Evolutionary conservation across 2,888 invertebrate genomes (phyloP), one percentile per base, ranked within the genome.

Genomic region (Rhamnusium bicolor): DNA sequence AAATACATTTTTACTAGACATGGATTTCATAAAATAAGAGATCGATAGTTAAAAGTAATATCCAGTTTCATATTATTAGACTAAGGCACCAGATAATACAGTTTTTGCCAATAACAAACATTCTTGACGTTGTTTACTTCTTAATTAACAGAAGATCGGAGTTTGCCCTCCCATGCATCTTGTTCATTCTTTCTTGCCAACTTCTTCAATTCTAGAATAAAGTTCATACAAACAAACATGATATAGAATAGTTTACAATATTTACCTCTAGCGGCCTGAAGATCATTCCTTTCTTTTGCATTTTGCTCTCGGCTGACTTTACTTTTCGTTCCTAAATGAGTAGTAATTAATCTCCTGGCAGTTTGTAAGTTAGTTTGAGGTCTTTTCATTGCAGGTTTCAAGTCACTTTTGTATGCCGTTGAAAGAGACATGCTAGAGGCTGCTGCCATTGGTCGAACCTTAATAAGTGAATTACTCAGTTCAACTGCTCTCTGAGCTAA

Each of bases 151-250:
- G 76, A 74, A 19, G 82, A 82, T 21, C 77, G 77, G n/a, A 87
- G 81, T 73, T 85, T 85, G 12, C 88, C 88, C 75, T 88, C 87
- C 88, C 88, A 88, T 18, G 88, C 88, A 78, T 87, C 87, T 70
- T 82, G 84, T 78, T 87, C 86, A 73, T 84, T 87, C 79, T 88
- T 86, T 69, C 82, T 83, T 68, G 84, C 82, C 65, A 83, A 77
- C 60, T 78, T 82, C 66, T 84, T 85, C 79, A 84, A 72, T 81
- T 86, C 87, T 86, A 63, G 63, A 84, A 84, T 51, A 70, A 60
- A 62, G 56, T 10, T 29, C 32, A 46, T 66, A 10, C 65, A 74
- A 47, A 32, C 2, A 12, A 65, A 47, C 56, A 54, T n/a, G n/a
- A n/a, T n/a, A n/a, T n/a, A n/a, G n/a, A n/a, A n/a, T n/a, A n/a